A percentile compares a stretch with the other conserved stretches of the same genome.
These are phyloP conservation scores for Melanaphis sacchari DNA, from an alignment of 1,140 invertebrate genomes.

Conservation along the genomic window DNA sequence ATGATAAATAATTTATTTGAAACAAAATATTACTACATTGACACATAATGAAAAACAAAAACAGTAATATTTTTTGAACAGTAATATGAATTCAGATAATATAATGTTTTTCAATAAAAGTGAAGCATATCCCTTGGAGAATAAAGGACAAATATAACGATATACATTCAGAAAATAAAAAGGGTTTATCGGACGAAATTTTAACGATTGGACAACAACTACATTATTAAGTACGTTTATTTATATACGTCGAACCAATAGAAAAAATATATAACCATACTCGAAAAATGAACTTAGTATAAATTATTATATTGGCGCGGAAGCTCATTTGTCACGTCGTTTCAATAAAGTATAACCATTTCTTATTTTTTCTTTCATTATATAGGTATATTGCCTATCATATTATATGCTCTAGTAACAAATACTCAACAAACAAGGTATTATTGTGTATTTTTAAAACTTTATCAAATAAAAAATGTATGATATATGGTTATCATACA, in stretches of 20 bases:
- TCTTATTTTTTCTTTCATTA: neutral
- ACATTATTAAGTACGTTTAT: neutral
- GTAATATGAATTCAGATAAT: neutral
- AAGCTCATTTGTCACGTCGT: neutral
- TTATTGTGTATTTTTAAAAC: neutral
- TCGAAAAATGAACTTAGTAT: neutral
- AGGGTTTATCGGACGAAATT: neutral
- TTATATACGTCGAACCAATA: neutral
- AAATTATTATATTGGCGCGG: neutral
- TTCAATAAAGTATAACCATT: neutral
- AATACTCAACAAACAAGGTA: too few species aligned
- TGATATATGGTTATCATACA: neutral
- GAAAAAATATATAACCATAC: neutral
- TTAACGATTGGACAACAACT: neutral
- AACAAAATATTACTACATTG: neutral
- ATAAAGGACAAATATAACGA: neutral
- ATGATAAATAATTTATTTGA: neutral
- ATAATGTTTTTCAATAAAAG: neutral
- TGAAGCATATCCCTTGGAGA: neutral
- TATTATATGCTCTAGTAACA: neutral
- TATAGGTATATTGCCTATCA: neutral
- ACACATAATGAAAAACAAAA: neutral
- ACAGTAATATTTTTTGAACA: neutral
- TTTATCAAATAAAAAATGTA: neutral
- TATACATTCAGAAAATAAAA: neutral